Evolutionary conservation across 2,113 vertebrate species (phyloP).

Genomic region (Cyprinodon tularosa): DNA sequence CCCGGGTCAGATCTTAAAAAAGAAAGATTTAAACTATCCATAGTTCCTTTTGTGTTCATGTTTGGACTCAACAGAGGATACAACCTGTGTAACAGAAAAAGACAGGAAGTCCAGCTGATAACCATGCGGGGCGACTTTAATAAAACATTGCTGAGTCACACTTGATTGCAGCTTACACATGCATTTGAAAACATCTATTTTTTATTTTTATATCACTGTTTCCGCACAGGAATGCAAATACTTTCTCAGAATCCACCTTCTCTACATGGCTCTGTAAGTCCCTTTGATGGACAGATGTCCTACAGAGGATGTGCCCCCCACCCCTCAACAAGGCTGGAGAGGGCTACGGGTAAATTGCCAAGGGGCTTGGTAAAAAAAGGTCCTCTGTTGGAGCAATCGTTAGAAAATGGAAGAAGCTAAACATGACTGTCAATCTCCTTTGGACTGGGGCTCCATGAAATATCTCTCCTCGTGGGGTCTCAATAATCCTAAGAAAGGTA

Average conservation of each 20-base stretch:
- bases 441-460: too few species aligned
- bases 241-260: too few species aligned
- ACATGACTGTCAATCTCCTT: too few species aligned
- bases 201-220: not conserved
- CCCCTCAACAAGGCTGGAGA: too few species aligned
- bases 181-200: not conserved
- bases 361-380: too few species aligned
- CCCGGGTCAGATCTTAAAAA: not conserved
- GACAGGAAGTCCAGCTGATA: constrained; percentile 61
- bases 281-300: not conserved
- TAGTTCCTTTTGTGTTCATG: constrained; percentile 41
- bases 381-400: too few species aligned
- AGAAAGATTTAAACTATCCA: constrained; percentile 30
- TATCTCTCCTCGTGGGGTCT: too few species aligned
- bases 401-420: too few species aligned
- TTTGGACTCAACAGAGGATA: constrained; percentile 45
- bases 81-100: constrained; percentile 21
- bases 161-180: not conserved
- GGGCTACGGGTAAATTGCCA: too few species aligned
- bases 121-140: constrained; percentile 5
- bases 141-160: not conserved
- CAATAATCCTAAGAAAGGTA: too few species aligned
- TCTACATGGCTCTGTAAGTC: too few species aligned
- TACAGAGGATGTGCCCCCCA: too few species aligned
- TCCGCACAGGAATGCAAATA: not conserved